These are phyloP conservation scores for Eupithecia abbreviata DNA, from an alignment of 2,888 invertebrate species.

Conservation along the genomic window DNA sequence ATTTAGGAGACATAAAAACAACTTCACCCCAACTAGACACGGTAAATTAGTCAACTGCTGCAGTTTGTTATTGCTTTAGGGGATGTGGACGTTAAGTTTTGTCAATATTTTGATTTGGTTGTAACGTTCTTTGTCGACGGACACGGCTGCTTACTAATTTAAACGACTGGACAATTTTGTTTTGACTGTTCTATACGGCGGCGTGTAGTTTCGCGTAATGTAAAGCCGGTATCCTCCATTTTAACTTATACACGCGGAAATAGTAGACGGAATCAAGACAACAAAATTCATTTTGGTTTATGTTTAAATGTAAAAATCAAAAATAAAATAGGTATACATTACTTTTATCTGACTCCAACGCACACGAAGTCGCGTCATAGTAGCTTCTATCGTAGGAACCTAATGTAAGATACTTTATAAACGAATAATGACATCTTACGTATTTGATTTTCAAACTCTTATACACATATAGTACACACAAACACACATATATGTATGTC, in stretches of 20 bases:
- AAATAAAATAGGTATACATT: too few relatives aligned
- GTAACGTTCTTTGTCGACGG: constrained; percentile 34
- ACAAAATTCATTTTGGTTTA: too few relatives aligned
- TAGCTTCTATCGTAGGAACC: not conserved
- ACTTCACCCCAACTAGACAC: constrained; percentile 13
- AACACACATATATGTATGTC: too few relatives aligned
- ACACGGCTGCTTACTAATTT: constrained; percentile 25
- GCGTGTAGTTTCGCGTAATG: not conserved
- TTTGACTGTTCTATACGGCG: constrained; percentile 14
- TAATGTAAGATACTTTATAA: not conserved
- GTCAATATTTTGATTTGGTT: constrained; percentile 46
- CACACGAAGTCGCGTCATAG: not conserved
- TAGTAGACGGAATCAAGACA: too few relatives aligned
- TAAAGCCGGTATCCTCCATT: not conserved
- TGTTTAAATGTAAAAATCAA: too few relatives aligned
- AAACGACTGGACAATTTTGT: constrained; percentile 17
- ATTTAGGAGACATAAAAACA: constrained; percentile 6
- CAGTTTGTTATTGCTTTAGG: constrained; percentile 14
- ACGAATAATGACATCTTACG: too few relatives aligned
- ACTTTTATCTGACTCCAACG: not conserved
- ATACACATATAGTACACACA: too few relatives aligned
- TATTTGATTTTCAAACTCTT: too few relatives aligned
- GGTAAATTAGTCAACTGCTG: constrained; percentile 13
- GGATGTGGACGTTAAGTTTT: constrained; percentile 36
- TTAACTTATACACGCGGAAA: not conserved